Conservation (phyloP, 37 sponge, comb jelly and placozoan genomes). For the Eunapius fragilis region DNA sequence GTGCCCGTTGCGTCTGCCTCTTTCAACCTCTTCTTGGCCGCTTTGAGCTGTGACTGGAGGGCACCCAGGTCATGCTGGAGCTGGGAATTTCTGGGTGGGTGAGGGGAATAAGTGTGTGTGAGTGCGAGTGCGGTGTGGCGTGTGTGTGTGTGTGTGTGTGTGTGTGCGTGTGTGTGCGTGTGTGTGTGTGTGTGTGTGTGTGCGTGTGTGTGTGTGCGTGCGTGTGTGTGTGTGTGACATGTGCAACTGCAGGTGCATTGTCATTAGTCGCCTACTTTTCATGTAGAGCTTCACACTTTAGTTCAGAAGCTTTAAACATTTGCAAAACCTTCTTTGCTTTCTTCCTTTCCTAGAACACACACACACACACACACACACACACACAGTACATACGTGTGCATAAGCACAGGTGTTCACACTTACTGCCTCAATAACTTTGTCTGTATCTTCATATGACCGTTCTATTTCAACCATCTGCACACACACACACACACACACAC, state of each 20-base stretch:
- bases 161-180: not conserved
- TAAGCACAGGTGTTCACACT: not conserved
- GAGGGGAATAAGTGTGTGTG: not conserved
- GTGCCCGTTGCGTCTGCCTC: slow-evolving; percentile 12
- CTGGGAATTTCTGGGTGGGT: not conserved
- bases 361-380: not conserved
- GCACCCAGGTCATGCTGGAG: slow-evolving; percentile 48
- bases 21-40: slow-evolving; percentile 12
- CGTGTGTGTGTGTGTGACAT: not conserved
- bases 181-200: not conserved
- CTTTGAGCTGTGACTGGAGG: slow-evolving; percentile 39
- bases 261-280: slow-evolving; percentile 25
- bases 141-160: too few relatives aligned
- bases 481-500: not conserved
- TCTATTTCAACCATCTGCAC: slow-evolving; percentile 42
- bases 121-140: too few relatives aligned
- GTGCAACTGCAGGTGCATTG: not conserved
- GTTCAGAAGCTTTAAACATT: slow-evolving; percentile 15
- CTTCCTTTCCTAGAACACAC: slow-evolving; percentile 29
- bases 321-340: slow-evolving; percentile 25
- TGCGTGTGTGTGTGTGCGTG: not conserved
- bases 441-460: slow-evolving; percentile 3
- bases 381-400: too few relatives aligned
- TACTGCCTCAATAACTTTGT: slow-evolving; percentile 16
- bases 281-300: slow-evolving; percentile 38